These are phyloP conservation scores for Zelleria hepariella DNA, from an alignment of 2,888 invertebrate species.

Conservation along the genomic window DNA sequence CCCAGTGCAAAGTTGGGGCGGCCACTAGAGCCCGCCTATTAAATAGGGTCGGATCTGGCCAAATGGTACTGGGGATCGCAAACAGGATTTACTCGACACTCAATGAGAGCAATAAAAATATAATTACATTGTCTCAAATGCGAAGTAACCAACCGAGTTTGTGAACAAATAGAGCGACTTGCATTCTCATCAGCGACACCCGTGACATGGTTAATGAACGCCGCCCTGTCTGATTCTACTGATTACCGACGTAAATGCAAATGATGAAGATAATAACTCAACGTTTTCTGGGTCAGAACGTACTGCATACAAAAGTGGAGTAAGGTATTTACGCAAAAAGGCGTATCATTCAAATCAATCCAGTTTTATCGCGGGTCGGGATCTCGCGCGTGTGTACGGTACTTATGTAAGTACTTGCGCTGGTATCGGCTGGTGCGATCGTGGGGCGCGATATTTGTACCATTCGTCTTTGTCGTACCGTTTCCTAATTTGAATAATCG, in stretches of 20 bases:
- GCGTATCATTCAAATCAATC: slow-evolving; percentile 65
- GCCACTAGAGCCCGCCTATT: slow-evolving; percentile 51
- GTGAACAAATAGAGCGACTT: slow-evolving; percentile 30
- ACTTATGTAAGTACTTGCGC: slow-evolving; percentile 36
- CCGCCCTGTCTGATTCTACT: not conserved
- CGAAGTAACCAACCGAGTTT: slow-evolving; percentile 42
- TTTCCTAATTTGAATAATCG: slow-evolving; percentile 71
- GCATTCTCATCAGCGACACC: slow-evolving; percentile 36
- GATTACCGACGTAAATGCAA: not conserved
- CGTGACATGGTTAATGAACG: slow-evolving; percentile 1
- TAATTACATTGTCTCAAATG: slow-evolving; percentile 58
- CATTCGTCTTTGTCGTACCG: slow-evolving; percentile 71
- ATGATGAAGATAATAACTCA: slow-evolving; percentile 25
- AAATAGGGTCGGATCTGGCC: slow-evolving; percentile 55
- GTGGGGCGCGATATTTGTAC: slow-evolving; percentile 63
- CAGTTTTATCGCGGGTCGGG: slow-evolving; percentile 54
- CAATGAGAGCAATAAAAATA: slow-evolving; percentile 63
- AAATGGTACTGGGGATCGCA: slow-evolving; percentile 53
- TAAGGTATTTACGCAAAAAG: slow-evolving; percentile 65
- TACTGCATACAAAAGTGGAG: slow-evolving; percentile 44
- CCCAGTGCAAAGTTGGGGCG: slow-evolving; percentile 34
- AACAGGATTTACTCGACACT: slow-evolving; percentile 62
- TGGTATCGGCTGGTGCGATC: slow-evolving; percentile 54
- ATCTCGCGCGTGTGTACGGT: slow-evolving; percentile 66
- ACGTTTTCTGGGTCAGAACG: slow-evolving; percentile 22